A percentile compares a stretch with the other conserved stretches of the same genome.
phyloP scores from a whole-genome alignment of 2,797 vertebrate genomes.

The Pseudotriccus pelzelni region DNA sequence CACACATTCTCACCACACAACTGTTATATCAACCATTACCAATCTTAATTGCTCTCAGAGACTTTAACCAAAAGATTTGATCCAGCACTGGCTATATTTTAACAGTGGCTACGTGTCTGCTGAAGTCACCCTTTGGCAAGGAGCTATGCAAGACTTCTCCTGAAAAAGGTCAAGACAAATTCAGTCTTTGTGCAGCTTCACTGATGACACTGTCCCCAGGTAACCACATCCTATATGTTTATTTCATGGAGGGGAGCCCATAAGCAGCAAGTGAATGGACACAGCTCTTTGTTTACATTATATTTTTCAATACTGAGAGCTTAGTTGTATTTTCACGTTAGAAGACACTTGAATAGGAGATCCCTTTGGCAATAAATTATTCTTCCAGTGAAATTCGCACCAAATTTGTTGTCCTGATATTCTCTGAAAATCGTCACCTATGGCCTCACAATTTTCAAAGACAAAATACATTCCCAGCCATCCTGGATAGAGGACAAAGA shows the following conservation, averaged over 20 bases:
- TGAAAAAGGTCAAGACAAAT: background rate
- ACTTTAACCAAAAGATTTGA: background rate
- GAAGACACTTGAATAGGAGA: background rate
- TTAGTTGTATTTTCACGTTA: background rate
- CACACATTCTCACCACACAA: background rate
- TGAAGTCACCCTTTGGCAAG: background rate
- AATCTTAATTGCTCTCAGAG: background rate
- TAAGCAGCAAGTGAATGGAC: background rate
- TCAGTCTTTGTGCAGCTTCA: background rate
- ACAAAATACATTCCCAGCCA: background rate
- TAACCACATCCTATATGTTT: background rate
- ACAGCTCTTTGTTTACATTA: background rate
- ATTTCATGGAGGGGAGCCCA: background rate
- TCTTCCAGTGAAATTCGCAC: background rate
- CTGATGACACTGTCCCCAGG: background rate
- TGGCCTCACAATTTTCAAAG: background rate
- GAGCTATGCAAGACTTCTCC: background rate
- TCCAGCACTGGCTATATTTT: background rate
- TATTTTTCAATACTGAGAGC: background rate
- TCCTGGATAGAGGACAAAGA: background rate
- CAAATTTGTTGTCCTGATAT: background rate
- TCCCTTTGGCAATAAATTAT: background rate
- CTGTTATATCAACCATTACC: background rate
- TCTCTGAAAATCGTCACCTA: background rate
- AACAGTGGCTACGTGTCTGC: background rate